These are phyloP conservation scores for Microplitis demolitor DNA, from an alignment of 1,140 invertebrate genomes.

Conservation along the genomic window DNA sequence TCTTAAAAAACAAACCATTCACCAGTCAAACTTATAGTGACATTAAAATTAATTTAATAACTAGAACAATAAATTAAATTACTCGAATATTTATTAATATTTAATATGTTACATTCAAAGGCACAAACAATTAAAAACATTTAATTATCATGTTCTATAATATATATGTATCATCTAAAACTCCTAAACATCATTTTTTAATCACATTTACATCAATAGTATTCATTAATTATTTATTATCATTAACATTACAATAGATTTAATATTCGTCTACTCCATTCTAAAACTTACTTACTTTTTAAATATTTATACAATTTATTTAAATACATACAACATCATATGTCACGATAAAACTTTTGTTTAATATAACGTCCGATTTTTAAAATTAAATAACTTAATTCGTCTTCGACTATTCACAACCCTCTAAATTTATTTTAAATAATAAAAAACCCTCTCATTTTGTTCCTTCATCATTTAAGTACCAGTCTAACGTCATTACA, in stretches of 20 bases:
- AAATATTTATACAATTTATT: conserved; percentile 3
- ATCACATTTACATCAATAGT: conserved; percentile 1
- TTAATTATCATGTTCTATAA: conserved; percentile 12
- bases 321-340: conserved; percentile 5
- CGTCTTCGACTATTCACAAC: conserved; percentile 25
- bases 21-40: too few species aligned
- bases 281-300: neutral
- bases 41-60: too few species aligned
- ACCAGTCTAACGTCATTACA: neutral
- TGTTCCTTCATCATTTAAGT: too few species aligned
- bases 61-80: neutral
- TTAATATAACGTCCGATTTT: neutral
- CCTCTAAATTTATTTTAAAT: neutral
- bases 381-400: conserved; percentile 23
- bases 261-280: neutral
- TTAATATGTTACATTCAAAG: conserved; percentile 46
- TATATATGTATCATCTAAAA: conserved; percentile 6
- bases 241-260: conserved; percentile 26
- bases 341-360: neutral
- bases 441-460: too few species aligned
- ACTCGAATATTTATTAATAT: conserved; percentile 35
- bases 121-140: conserved; percentile 48
- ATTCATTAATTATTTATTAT: neutral
- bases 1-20: too few species aligned
- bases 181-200: conserved; percentile 24